Evolutionary conservation across 2,113 vertebrate genomes (phyloP).

Genomic region (Pangasianodon hypophthalmus): DNA sequence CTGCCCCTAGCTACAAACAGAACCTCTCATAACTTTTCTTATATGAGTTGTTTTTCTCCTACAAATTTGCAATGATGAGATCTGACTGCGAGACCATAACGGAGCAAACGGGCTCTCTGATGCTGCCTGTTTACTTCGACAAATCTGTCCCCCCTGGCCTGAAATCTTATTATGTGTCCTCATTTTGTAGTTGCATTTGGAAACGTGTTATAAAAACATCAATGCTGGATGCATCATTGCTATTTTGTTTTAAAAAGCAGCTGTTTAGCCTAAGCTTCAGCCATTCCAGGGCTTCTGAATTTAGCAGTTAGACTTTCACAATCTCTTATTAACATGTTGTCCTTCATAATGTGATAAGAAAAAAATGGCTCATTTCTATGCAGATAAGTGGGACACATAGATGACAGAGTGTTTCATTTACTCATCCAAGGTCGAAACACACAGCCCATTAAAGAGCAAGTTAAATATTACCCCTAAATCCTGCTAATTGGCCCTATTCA

Average conservation of each 20-base stretch:
- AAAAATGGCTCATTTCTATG: neutral
- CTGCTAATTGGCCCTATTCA: conserved; percentile 29
- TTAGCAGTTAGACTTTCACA: neutral
- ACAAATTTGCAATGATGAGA: conserved; percentile 26
- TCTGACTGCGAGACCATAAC: conserved; percentile 2
- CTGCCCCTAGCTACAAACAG: conserved; percentile 2
- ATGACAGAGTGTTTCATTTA: neutral
- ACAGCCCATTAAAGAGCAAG: neutral
- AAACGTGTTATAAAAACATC: neutral
- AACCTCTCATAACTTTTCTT: conserved; percentile 23
- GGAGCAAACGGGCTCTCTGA: neutral
- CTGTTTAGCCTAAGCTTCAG: neutral
- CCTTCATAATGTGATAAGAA: neutral
- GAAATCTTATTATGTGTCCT: conserved; percentile 12
- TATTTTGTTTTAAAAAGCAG: conserved; percentile 18
- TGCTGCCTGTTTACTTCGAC: conserved; percentile 8
- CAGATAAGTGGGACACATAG: no score
- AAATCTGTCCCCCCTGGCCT: conserved; percentile 1
- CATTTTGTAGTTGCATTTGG: conserved; percentile 1
- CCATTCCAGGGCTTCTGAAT: neutral
- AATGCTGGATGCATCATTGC: neutral
- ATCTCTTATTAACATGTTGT: neutral
- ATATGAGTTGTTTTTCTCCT: conserved; percentile 26
- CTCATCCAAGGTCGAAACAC: conserved; percentile 5
- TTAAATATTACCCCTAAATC: conserved; percentile 28